These are phyloP conservation scores for Scarus forsteni DNA, from an alignment of 2,797 vertebrate genomes.

Conservation along the genomic window DNA sequence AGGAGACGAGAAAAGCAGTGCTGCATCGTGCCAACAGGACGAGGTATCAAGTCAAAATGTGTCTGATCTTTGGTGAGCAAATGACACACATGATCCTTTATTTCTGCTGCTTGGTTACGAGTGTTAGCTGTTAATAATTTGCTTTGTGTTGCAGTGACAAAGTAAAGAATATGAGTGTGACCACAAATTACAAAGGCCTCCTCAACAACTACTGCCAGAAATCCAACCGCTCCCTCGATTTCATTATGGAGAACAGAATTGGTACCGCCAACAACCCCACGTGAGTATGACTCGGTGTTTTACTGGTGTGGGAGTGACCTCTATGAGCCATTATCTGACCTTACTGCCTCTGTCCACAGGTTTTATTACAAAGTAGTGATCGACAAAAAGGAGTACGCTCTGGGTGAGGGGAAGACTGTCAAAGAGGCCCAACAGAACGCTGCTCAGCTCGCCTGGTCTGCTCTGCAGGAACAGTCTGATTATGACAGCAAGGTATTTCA, in stretches of 20 bases:
- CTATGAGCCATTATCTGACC: not conserved
- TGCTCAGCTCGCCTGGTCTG: conserved; percentile 68
- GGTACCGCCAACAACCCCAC: conserved; percentile 72
- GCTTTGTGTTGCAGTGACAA: conserved; percentile 41
- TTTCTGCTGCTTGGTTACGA: not conserved
- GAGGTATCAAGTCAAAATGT: conserved; percentile 16
- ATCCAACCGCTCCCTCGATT: not conserved
- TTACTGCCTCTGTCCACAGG: conserved; percentile 44
- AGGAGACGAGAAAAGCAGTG: conserved; percentile 23
- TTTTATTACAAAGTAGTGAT: conserved; percentile 76
- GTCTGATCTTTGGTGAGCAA: conserved; percentile 34
- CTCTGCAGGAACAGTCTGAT: conserved; percentile 46
- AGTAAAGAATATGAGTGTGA: not conserved
- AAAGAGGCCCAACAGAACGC: conserved; percentile 81
- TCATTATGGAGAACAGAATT: conserved; percentile 22
- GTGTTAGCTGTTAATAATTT: not conserved
- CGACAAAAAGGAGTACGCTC: conserved; percentile 56
- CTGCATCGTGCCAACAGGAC: conserved; percentile 1
- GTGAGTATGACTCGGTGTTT: conserved; percentile 65
- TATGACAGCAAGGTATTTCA: conserved; percentile 61
- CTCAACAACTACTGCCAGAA: conserved; percentile 77
- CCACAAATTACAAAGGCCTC: conserved; percentile 65
- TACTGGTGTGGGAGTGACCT: not conserved
- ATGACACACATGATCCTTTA: not conserved
- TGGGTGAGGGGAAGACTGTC: conserved; percentile 63